Evolutionary conservation across 1,140 invertebrate genomes (phyloP).

Genomic region (Psilanteris sp.): DNA sequence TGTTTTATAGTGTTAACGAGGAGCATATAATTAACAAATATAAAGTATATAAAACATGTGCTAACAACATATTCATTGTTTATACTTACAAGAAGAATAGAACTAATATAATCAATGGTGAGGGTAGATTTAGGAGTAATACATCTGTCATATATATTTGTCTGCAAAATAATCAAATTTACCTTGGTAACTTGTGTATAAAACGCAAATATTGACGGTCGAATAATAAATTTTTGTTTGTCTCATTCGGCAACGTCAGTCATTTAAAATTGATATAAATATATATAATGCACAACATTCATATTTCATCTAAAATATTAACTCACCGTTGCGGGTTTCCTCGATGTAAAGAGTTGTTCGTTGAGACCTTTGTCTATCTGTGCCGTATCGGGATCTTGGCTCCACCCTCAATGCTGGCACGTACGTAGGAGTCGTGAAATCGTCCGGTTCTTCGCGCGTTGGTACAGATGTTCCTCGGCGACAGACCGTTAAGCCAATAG

Average conservation of each 20-base stretch:
- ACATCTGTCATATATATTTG: neutral
- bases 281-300: constrained; percentile 3
- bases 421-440: constrained; percentile 77
- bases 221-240: constrained; percentile 17
- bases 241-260: neutral
- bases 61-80: too few relatives aligned
- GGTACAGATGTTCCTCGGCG: constrained; percentile 64
- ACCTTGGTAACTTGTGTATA: constrained; percentile 6
- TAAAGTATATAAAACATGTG: too few relatives aligned
- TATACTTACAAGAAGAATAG: too few relatives aligned
- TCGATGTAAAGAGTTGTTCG: constrained; percentile 75
- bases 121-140: too few relatives aligned
- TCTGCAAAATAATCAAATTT: constrained; percentile 12
- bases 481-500: constrained; percentile 74
- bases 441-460: constrained; percentile 66
- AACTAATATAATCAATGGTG: too few relatives aligned
- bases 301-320: constrained; percentile 38
- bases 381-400: constrained; percentile 72
- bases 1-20: too few relatives aligned
- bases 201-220: constrained; percentile 16
- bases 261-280: constrained; percentile 29
- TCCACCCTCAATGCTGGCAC: constrained; percentile 74
- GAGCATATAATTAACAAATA: too few relatives aligned
- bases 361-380: constrained; percentile 71
- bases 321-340: constrained; percentile 74